Base-by-base conservation (phyloP, 2,888 invertebrate genomes). In the Agrochola macilenta region DNA sequence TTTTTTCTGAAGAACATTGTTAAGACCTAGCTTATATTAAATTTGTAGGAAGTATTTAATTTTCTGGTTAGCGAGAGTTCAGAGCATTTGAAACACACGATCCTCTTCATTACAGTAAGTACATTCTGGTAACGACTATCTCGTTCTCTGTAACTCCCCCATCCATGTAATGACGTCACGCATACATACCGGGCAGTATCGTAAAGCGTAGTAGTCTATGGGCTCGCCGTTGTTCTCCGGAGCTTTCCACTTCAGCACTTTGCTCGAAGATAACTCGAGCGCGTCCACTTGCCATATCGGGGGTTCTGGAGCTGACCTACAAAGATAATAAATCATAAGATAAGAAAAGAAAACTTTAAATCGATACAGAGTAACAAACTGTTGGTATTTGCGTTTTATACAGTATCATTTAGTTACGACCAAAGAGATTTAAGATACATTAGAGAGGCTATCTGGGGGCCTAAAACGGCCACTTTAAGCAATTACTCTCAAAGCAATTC, bases 161-260 rank as follows among this genome's bases (percentile, higher is more conserved):
- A 57, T 39, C 17, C 26, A 60, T 11, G 30, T 64, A 60, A 81
- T 78, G 63, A 78, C 52, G 69, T 75, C 74, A 58, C 64, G 4
- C 30, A 63, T 72, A 87, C 90, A 91, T 93, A 96, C 96, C 89
- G 90, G 91, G 72, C 96, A 96, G 80, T 95, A 95, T 81, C 90
- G 90, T 49, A 96, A 78, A 20, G 83, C 82, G 81, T 95, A 96
- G 78, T 90, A 93, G 78, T 96, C 94, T 20, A 96, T 93, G 0
- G 93, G 92, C 8, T 93, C 94, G 5, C 94, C 95, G 75, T 94
- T 95, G 75, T 92, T 88, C 61, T 93, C 92, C 0, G 94, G 91
- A 8, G 88, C 86, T 76, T 92, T 92, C 95, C 96, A 95, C 83
- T 91, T 94, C 23, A 96, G 87, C n/a, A 92, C 78, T 64, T 89